These are phyloP conservation scores for Calyptomena viridis DNA, from an alignment of 2,113 vertebrate species.

Conservation along the genomic window DNA sequence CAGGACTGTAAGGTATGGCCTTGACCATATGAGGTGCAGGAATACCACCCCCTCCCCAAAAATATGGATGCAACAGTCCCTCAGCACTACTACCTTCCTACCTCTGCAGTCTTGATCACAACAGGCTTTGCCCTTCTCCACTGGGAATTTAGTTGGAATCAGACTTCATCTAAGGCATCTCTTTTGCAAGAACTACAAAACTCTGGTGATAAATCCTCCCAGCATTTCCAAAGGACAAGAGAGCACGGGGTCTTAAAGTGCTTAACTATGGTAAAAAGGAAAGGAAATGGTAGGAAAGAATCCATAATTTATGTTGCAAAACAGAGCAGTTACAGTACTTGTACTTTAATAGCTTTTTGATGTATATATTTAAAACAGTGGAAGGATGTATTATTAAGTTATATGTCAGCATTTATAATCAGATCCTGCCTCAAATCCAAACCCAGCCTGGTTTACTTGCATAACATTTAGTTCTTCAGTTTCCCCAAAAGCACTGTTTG, in stretches of 20 bases:
- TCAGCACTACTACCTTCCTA: not conserved
- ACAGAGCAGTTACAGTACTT: constrained; percentile 4
- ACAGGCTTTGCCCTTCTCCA: not conserved
- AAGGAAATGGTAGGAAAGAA: not conserved
- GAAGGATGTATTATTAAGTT: constrained; percentile 19
- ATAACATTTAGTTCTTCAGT: not conserved
- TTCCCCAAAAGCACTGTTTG: not conserved
- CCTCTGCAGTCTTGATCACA: not conserved
- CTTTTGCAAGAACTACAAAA: not conserved
- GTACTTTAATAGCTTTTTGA: constrained; percentile 16
- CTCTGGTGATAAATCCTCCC: not conserved
- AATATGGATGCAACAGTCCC: not conserved
- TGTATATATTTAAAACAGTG: constrained; percentile 20
- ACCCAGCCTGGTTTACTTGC: not conserved
- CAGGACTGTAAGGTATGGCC: not conserved
- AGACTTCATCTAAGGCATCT: not conserved
- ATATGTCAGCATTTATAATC: not conserved
- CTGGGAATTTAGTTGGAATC: not conserved
- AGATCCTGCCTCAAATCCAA: constrained; percentile 13
- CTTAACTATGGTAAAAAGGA: constrained; percentile 14
- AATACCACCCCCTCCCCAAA: not conserved
- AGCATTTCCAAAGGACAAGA: not conserved
- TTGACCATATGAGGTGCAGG: fast-evolving
- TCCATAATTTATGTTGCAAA: constrained; percentile 27
- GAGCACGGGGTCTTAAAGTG: constrained; percentile 28